Percentiles rank a stretch among this genome's conserved stretches.
These are phyloP conservation scores for Xestia ashworthii DNA, from an alignment of 2,888 invertebrate genomes.

Conservation along the genomic window DNA sequence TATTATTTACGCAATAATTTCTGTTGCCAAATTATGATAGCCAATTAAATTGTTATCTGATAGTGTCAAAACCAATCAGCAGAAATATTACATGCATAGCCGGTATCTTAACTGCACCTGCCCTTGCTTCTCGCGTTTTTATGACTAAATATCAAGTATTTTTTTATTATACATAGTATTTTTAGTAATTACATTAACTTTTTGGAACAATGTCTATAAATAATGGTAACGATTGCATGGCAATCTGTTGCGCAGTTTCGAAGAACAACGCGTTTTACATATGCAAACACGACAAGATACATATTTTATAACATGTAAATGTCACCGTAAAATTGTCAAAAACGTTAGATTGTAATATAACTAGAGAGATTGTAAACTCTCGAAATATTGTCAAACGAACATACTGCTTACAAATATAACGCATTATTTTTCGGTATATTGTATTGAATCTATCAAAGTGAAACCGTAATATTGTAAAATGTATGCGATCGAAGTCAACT, in stretches of 20 bases:
- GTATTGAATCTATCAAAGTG: too few species aligned
- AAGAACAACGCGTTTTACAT: not conserved
- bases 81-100: not conserved
- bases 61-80: not conserved
- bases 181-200: too few species aligned
- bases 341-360: too few species aligned
- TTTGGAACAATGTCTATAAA: not conserved
- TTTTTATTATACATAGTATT: too few species aligned
- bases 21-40: not conserved
- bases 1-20: not conserved
- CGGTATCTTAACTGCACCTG: not conserved
- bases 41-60: not conserved
- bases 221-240: not conserved
- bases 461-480: too few species aligned
- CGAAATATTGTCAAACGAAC: too few species aligned
- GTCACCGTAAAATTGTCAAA: too few species aligned
- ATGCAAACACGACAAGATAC: not conserved
- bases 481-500: too few species aligned
- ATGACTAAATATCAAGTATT: not conserved
- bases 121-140: not conserved
- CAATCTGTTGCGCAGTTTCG: not conserved
- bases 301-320: not conserved
- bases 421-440: too few species aligned
- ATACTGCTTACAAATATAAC: too few species aligned
- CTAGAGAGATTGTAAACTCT: too few species aligned